Conservation (phyloP, 2,113 vertebrate species). For the Rhea pennata region DNA sequence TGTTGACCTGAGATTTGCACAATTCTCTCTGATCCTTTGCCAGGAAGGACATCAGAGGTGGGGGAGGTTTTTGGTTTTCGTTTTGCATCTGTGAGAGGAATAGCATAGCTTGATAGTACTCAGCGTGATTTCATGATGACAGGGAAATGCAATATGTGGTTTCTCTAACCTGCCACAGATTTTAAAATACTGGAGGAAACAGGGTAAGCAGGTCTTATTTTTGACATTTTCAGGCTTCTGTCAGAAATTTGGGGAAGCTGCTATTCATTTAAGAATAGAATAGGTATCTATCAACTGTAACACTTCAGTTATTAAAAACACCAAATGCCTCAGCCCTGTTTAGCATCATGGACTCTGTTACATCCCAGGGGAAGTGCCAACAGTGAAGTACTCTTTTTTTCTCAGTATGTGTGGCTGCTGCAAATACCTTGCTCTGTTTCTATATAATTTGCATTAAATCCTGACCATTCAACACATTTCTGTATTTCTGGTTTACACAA, state of each 20-base stretch:
- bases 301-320: not conserved
- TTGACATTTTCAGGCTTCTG: not conserved
- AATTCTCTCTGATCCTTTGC: not conserved
- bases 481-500: not conserved
- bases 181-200: not conserved
- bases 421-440: not conserved
- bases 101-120: not conserved
- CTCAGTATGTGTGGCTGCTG: not conserved
- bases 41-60: not conserved
- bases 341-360: not conserved
- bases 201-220: not conserved
- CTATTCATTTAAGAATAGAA: not conserved
- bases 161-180: not conserved
- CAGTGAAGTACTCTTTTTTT: not conserved
- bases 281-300: not conserved
- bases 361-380: not conserved
- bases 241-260: not conserved
- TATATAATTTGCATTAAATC: not conserved
- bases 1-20: not conserved
- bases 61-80: not conserved
- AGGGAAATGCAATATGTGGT: not conserved
- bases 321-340: not conserved
- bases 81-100: not conserved
- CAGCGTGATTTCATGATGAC: not conserved
- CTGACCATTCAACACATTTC: not conserved